These are phyloP conservation scores for Caranx melampygus DNA, from an alignment of 2,113 vertebrate species.

Conservation along the genomic window DNA sequence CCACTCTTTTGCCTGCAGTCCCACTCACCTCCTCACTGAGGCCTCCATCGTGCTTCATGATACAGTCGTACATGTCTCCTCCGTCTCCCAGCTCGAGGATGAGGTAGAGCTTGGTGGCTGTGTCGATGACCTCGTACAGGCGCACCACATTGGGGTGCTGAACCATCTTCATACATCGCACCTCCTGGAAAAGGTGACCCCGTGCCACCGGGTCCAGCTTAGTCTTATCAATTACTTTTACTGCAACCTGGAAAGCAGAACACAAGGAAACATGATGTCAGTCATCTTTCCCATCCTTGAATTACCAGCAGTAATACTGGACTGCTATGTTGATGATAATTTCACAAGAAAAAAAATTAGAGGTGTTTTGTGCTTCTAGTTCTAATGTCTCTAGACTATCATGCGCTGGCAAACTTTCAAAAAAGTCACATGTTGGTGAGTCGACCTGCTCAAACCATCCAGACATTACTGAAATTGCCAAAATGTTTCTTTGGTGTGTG, in stretches of 20 bases:
- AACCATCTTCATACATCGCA: slow-evolving; percentile 98
- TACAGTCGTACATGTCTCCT: slow-evolving; percentile 99
- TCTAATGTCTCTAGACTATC: not conserved
- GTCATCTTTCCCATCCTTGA: not conserved
- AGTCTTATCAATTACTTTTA: slow-evolving; percentile 99
- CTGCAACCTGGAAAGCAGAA: slow-evolving; percentile 85
- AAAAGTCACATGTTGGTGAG: not conserved
- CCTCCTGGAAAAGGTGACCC: slow-evolving; percentile 98
- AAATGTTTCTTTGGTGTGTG: not conserved
- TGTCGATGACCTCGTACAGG: slow-evolving; percentile 98
- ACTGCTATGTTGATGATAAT: not conserved
- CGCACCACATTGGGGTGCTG: slow-evolving; percentile 99
- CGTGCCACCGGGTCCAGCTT: slow-evolving; percentile 95
- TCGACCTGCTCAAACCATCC: not conserved
- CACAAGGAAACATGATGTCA: not conserved
- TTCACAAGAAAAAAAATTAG: not conserved
- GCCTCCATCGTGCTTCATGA: slow-evolving; percentile 98
- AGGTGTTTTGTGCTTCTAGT: not conserved
- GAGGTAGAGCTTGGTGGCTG: slow-evolving; percentile 98
- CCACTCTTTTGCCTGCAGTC: not conserved
- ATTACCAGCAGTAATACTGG: not conserved
- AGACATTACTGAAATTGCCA: not conserved
- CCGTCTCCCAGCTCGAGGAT: slow-evolving; percentile 98
- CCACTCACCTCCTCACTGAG: slow-evolving; percentile 88
- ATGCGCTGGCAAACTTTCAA: not conserved